Conservation (phyloP, 2,113 vertebrate genomes). For the Aphyosemion australe region DNA sequence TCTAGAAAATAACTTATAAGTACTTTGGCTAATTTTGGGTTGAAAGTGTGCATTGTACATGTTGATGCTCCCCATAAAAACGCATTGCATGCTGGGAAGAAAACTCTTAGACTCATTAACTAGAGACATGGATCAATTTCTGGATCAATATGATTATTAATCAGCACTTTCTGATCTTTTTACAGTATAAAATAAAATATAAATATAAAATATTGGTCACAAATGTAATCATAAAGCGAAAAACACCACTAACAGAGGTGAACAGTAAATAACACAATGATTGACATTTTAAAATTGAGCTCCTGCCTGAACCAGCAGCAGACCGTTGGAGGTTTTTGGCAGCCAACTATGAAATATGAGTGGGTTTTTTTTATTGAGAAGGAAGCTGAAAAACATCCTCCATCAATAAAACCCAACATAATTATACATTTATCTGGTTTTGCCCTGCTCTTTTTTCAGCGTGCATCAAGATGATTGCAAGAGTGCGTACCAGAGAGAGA, state of each 20-base stretch:
- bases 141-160: too few relatives aligned
- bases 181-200: too few relatives aligned
- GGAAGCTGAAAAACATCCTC: conserved; percentile 1
- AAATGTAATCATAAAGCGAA: neutral
- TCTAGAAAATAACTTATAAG: too few relatives aligned
- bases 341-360: neutral
- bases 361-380: neutral
- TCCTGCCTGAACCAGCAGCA: neutral
- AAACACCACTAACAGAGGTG: neutral
- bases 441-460: conserved; percentile 9
- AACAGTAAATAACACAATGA: conserved; percentile 6
- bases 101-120: too few relatives aligned
- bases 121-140: too few relatives aligned
- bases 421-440: conserved; percentile 2
- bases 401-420: neutral
- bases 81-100: too few relatives aligned
- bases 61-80: too few relatives aligned
- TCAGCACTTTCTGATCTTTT: too few relatives aligned
- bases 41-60: too few relatives aligned
- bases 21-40: too few relatives aligned
- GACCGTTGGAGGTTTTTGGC: neutral
- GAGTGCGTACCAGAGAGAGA: conserved; percentile 1
- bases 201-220: neutral
- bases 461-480: conserved; percentile 16
- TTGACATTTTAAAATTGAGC: conserved; percentile 1